A percentile compares a stretch with the other conserved stretches of the same genome.
Evolutionary conservation across 2,113 vertebrate species (phyloP).

Genomic region (Entelurus aequoreus): DNA sequence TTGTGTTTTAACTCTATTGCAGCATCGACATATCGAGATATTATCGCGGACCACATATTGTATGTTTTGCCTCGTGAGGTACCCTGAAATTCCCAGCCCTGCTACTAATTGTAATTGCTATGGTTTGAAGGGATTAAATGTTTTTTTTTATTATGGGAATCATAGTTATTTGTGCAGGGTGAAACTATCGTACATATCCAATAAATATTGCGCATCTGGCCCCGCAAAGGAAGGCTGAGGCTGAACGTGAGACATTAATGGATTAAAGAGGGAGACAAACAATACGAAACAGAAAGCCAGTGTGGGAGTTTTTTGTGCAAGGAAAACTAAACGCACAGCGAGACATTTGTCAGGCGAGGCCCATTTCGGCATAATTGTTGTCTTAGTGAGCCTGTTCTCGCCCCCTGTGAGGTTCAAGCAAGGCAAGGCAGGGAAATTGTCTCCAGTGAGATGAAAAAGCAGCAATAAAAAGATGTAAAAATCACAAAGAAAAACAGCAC

Average conservation of each 20-base stretch:
- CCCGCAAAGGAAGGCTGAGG: constrained; percentile 23
- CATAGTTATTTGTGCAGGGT: too few species aligned
- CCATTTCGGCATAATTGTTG: constrained; percentile 44
- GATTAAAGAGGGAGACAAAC: constrained; percentile 21
- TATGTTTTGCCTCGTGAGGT: too few species aligned
- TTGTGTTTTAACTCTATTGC: too few species aligned
- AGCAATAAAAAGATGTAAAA: constrained; percentile 33
- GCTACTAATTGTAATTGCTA: too few species aligned
- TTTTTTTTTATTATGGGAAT: too few species aligned
- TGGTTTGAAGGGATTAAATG: too few species aligned
- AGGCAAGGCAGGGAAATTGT: constrained; percentile 39
- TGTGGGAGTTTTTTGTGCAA: constrained; percentile 19
- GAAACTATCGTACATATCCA: too few species aligned
- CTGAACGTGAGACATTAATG: constrained; percentile 11
- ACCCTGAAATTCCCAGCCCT: too few species aligned
- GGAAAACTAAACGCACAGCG: constrained; percentile 10
- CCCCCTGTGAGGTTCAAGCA: constrained; percentile 43
- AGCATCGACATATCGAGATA: too few species aligned
- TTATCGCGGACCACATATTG: too few species aligned
- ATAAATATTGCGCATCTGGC: too few species aligned
- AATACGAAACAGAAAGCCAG: constrained; percentile 24
- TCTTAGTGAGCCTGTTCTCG: constrained; percentile 40
- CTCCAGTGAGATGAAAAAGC: constrained; percentile 38
- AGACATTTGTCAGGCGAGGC: constrained; percentile 41
- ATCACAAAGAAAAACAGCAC: constrained; percentile 22